A percentile compares a stretch with the other conserved stretches of the same genome.
Evolutionary conservation across 2,797 vertebrate genomes (phyloP).

Genomic region (Crenuchus spilurus): DNA sequence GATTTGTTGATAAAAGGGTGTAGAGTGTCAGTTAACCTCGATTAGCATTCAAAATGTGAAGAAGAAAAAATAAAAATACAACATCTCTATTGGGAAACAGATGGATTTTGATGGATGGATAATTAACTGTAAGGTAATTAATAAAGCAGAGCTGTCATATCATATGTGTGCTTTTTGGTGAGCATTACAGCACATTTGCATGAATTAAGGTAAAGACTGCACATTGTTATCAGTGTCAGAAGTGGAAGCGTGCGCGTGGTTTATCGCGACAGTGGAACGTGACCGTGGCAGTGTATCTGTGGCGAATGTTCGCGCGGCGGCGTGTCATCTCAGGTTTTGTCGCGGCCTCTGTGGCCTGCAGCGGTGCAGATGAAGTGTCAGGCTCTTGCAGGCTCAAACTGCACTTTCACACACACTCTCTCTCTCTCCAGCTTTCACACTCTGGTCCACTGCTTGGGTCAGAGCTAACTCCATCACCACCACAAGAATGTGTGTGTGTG

Average conservation of each 20-base stretch:
- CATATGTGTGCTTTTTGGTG: conserved; percentile 35
- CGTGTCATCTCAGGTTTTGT: conserved; percentile 68
- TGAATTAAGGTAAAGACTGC: conserved; percentile 36
- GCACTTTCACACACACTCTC: conserved; percentile 74
- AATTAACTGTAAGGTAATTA: conserved; percentile 49
- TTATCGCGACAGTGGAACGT: conserved; percentile 51
- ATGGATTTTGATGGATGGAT: conserved; percentile 45
- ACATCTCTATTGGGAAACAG: conserved; percentile 36
- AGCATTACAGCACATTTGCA: conserved; percentile 41
- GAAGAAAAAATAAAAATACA: conserved; percentile 14
- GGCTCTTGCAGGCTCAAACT: conserved; percentile 68
- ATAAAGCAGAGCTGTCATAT: conserved; percentile 39
- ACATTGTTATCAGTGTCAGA: conserved; percentile 31
- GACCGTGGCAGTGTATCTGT: conserved; percentile 28
- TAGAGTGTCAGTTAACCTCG: conserved; percentile 10
- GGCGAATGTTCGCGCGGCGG: conserved; percentile 50
- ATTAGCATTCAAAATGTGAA: conserved; percentile 36
- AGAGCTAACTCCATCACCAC: conserved; percentile 65
- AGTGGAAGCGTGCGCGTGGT: conserved; percentile 32
- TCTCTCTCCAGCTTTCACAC: conserved; percentile 76
- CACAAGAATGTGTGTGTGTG: conserved; percentile 12
- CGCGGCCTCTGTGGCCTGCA: conserved; percentile 66
- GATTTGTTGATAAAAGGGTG: background rate
- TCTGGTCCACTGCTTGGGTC: conserved; percentile 65
- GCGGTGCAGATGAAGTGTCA: conserved; percentile 73